These are phyloP conservation scores for Caenorhabditis brenneri DNA, from an alignment of 1,140 invertebrate species.

Conservation along the genomic window DNA sequence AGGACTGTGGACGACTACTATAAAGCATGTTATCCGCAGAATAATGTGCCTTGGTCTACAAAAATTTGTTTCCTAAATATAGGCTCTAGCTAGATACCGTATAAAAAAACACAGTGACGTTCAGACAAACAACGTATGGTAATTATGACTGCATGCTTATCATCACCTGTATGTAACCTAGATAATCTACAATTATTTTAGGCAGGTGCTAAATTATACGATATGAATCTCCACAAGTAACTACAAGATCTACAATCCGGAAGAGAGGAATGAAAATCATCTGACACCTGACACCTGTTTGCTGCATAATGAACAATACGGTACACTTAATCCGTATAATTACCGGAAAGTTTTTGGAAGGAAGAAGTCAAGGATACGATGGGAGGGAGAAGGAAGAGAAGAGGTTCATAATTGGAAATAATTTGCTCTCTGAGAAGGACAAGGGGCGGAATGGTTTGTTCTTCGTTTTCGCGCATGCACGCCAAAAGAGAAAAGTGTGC, in stretches of 20 bases:
- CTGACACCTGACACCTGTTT: slow-evolving; percentile 6
- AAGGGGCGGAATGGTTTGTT: slow-evolving; percentile 9
- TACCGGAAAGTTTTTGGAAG: neutral
- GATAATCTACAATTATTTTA: neutral
- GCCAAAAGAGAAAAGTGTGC: neutral
- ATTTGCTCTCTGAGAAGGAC: neutral
- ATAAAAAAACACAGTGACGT: no score
- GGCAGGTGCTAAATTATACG: neutral
- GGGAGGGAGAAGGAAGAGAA: no score
- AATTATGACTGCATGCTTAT: no score
- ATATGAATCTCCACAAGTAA: neutral
- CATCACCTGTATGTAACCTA: neutral
- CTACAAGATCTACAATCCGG: neutral
- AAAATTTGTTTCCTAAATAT: no score
- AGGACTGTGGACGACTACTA: no score
- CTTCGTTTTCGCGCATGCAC: slow-evolving; percentile 10
- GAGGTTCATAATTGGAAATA: slow-evolving; percentile 28
- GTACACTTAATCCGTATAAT: slow-evolving; percentile 33
- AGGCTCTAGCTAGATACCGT: no score
- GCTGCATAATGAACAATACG: neutral
- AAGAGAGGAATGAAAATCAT: neutral
- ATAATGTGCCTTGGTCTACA: no score
- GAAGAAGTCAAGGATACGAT: slow-evolving; percentile 41
- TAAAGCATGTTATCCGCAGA: no score
- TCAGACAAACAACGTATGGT: no score